Evolutionary conservation across 2,113 vertebrate species (phyloP).

Genomic region (Alligator sinensis): DNA sequence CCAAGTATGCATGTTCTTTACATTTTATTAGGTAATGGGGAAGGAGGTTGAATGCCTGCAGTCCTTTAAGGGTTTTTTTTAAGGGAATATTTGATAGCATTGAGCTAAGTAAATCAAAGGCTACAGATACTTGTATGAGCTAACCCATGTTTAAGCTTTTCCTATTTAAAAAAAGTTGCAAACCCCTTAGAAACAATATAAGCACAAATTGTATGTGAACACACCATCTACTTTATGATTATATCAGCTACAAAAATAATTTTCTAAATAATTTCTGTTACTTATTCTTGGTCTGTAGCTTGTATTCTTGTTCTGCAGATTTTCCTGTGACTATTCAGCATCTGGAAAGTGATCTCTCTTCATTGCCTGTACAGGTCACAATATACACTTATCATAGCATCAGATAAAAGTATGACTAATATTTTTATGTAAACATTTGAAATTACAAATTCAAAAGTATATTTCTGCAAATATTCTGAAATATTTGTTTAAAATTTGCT

Average conservation of each 20-base stretch:
- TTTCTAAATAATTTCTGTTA: not conserved
- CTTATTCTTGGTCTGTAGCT: constrained; percentile 21
- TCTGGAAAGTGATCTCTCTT: not conserved
- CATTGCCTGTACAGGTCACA: not conserved
- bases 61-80: too few species aligned
- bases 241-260: not conserved
- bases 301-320: not conserved
- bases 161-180: too few species aligned
- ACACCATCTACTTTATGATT: fast-evolving
- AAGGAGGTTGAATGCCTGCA: not conserved
- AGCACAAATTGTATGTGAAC: not conserved
- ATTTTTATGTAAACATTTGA: not conserved
- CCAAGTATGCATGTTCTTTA: not conserved
- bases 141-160: too few species aligned
- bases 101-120: too few species aligned
- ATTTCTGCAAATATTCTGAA: constrained; percentile 33
- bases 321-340: not conserved
- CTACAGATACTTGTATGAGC: too few species aligned
- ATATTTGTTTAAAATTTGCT: constrained; percentile 26
- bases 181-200: not conserved
- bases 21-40: not conserved
- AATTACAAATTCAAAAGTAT: constrained; percentile 20
- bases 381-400: too few species aligned
- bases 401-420: too few species aligned
- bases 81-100: too few species aligned